phyloP scores from a whole-genome alignment of 2,888 invertebrate species.

The Venusia cambrica region DNA sequence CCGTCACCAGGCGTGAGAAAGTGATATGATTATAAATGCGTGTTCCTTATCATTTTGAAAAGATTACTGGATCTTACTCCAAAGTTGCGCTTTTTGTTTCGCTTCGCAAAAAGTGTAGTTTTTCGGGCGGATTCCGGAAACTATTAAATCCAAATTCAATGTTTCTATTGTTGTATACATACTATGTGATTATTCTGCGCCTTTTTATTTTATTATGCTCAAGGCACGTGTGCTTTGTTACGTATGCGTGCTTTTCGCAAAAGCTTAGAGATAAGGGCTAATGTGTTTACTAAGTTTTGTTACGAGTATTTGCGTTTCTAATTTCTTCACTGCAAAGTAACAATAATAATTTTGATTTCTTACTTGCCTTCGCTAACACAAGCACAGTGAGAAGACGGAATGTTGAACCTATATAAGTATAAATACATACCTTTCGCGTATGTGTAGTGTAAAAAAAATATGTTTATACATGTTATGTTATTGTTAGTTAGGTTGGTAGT shows the following conservation, averaged over 20 bases:
- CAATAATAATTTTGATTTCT: too few relatives aligned
- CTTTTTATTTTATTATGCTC: slow-evolving; percentile 53
- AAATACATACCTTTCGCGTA: too few relatives aligned
- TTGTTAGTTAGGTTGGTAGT: too few relatives aligned
- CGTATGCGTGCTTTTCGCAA: slow-evolving; percentile 66
- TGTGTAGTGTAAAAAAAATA: too few relatives aligned
- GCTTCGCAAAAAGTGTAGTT: slow-evolving; percentile 45
- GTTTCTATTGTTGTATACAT: slow-evolving; percentile 9
- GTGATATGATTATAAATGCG: slow-evolving; percentile 33
- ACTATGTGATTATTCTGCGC: slow-evolving; percentile 2
- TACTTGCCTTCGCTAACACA: too few relatives aligned
- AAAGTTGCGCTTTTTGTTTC: slow-evolving; percentile 48
- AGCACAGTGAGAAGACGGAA: too few relatives aligned
- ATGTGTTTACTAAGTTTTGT: slow-evolving; percentile 8
- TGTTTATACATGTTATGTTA: too few relatives aligned
- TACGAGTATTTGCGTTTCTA: background rate
- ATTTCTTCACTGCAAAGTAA: too few relatives aligned
- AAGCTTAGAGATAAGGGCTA: slow-evolving; percentile 53
- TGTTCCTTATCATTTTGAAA: slow-evolving; percentile 42
- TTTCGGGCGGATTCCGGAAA: slow-evolving; percentile 60
- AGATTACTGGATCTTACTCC: slow-evolving; percentile 54
- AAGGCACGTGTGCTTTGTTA: slow-evolving; percentile 71
- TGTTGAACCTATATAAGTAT: too few relatives aligned
- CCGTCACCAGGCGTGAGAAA: too few relatives aligned
- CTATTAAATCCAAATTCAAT: slow-evolving; percentile 54